Percentiles rank a stretch among this genome's conserved stretches.
These are phyloP conservation scores for Lordiphosa collinella DNA, from an alignment of 1,140 invertebrate genomes.

Conservation along the genomic window DNA sequence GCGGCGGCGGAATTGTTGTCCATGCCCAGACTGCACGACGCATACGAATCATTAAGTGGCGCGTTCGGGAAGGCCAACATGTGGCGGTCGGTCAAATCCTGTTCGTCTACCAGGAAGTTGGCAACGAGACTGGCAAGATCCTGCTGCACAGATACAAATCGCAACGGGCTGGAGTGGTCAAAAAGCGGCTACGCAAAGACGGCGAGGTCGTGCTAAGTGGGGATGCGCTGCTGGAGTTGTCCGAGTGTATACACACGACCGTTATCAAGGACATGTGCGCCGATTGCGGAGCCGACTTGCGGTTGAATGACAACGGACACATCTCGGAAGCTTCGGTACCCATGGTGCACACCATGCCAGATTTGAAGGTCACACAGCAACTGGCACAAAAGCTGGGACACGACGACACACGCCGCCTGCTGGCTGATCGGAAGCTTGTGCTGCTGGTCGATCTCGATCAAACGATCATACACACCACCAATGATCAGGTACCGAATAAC, in stretches of 20 bases:
- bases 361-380: slow-evolving; percentile 92
- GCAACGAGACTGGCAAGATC: slow-evolving; percentile 30
- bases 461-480: slow-evolving; percentile 99
- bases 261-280: slow-evolving; percentile 99
- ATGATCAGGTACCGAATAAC: slow-evolving; percentile 94
- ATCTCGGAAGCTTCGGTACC: slow-evolving; percentile 89
- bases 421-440: slow-evolving; percentile 93
- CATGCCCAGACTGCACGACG: slow-evolving; percentile 81
- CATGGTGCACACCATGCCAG: slow-evolving; percentile 97
- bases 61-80: slow-evolving; percentile 88
- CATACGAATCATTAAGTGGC: slow-evolving; percentile 91
- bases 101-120: slow-evolving; percentile 85
- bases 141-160: slow-evolving; percentile 81
- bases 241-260: slow-evolving; percentile 94
- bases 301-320: slow-evolving; percentile 84
- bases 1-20: slow-evolving; percentile 55
- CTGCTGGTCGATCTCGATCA: slow-evolving; percentile 99
- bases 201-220: slow-evolving; percentile 86
- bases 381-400: slow-evolving; percentile 93
- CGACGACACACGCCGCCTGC: slow-evolving; percentile 91
- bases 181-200: slow-evolving; percentile 86
- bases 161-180: slow-evolving; percentile 86
- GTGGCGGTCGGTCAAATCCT: slow-evolving; percentile 89
- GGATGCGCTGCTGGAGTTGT: slow-evolving; percentile 81
- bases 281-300: slow-evolving; percentile 96